Evolutionary conservation across 2,113 vertebrate genomes (phyloP), one percentile per base, ranked within the genome.

Genomic region (Channa argus): DNA sequence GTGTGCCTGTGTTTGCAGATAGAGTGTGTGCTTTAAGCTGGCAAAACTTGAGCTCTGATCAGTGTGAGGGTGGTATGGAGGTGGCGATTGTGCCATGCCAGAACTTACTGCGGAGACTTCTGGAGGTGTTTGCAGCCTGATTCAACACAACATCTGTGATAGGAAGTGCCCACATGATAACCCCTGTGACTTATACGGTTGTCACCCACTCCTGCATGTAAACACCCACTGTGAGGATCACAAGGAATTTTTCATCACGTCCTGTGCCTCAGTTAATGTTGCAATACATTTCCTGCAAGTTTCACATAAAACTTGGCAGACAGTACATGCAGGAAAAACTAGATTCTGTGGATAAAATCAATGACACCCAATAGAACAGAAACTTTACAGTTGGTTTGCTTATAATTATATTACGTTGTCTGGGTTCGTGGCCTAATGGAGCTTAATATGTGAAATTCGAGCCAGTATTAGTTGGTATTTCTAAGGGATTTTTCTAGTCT

Each of bases 111-210:
- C 50, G 50, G 71, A 71, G 79, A 70, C 79, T 68, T 76, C 79
- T 81, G 79, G 79, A 81, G 71, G 79, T 62, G 77, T 86, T 81
- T 51, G 38, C 64, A 52, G 68, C 62, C 66, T 37, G 68, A 79
- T 72, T 85, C 63, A 65, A 77, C 67, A 6, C 38, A 77, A 52
- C 76, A 63, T 74, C 78, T 84, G 60, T 74, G 67, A 77, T 63
- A 71, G 77, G 76, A 85, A 74, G 53, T 52, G 52, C 77, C 77
- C 64, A 67, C 81, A 79, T 74, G 10, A 79, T 80, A 38, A 80
- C 77, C 78, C 54, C 45, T 0, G 41, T 39, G 69, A 51, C 64
- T 54, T 50, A 33, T 44, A 38, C 49, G n/a, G 47, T 76, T 24
- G 71, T 77, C 68, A 63, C 64, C 68, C 56, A 49, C 79, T 77